Conservation (phyloP, 2,113 vertebrate species). For the Podiceps cristatus region DNA sequence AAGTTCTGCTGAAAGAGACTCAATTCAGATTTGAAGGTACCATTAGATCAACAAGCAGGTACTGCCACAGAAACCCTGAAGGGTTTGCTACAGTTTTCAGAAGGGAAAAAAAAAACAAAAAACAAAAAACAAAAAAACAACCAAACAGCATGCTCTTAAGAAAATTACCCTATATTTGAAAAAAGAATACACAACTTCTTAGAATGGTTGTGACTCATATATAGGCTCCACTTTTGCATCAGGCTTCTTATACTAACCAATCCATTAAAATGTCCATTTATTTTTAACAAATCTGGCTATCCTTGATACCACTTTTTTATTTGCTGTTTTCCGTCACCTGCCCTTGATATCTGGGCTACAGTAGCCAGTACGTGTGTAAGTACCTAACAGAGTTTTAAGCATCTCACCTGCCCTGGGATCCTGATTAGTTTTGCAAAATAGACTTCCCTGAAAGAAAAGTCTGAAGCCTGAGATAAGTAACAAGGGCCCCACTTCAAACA, state of each 20-base stretch:
- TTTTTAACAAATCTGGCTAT: background rate
- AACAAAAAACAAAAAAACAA: too few relatives aligned
- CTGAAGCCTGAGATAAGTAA: background rate
- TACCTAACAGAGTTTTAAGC: background rate
- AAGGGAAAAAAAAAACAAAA: background rate
- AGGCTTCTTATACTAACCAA: background rate
- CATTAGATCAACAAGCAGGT: background rate
- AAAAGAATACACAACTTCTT: background rate
- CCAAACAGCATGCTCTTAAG: background rate
- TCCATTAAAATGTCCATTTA: background rate
- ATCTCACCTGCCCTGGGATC: background rate
- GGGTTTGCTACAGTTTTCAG: background rate
- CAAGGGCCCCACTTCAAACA: background rate
- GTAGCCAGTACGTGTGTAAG: background rate
- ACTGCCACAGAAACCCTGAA: background rate
- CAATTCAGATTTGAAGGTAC: background rate
- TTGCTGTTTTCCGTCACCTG: background rate
- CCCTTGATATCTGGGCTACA: background rate
- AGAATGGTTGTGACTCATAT: background rate
- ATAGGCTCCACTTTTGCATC: background rate
- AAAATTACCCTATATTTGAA: background rate
- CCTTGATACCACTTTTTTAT: background rate
- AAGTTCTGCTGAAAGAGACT: background rate
- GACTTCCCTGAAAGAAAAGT: background rate
- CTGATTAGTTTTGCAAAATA: background rate